Percentiles rank a stretch among this genome's conserved stretches.
Conservation (phyloP, 2,113 vertebrate genomes). For the Cyanoderma ruficeps region DNA sequence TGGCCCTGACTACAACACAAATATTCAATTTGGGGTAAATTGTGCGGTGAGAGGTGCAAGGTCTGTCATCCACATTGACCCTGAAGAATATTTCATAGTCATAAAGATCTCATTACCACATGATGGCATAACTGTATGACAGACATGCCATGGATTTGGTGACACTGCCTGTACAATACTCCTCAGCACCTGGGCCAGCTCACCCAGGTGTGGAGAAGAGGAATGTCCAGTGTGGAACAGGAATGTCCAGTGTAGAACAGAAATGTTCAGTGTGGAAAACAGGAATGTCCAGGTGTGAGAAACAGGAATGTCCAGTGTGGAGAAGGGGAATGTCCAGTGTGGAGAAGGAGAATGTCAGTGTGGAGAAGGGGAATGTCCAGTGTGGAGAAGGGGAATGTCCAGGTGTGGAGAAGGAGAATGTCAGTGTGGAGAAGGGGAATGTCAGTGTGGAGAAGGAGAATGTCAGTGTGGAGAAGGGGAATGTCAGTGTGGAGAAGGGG, state of each 20-base stretch:
- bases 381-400: too few relatives aligned
- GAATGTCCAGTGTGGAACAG: not conserved
- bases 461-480: not conserved
- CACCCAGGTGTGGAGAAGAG: not conserved
- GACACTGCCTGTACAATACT: too few relatives aligned
- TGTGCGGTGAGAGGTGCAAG: not conserved
- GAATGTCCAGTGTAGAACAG: too few relatives aligned
- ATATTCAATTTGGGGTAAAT: not conserved
- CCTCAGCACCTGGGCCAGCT: not conserved
- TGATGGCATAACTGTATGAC: not conserved
- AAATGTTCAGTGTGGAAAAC: too few relatives aligned
- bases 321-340: too few relatives aligned
- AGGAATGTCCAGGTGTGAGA: not conserved
- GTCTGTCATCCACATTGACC: not conserved
- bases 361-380: not conserved
- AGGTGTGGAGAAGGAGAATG: too few relatives aligned
- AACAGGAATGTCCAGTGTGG: too few relatives aligned
- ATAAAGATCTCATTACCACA: not conserved
- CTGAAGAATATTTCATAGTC: not conserved
- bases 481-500: not conserved
- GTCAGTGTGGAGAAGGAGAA: not conserved
- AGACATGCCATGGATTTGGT: not conserved
- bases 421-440: too few relatives aligned
- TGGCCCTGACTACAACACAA: not conserved
- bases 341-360: not conserved